Evolutionary conservation across 2,888 invertebrate species (phyloP), one percentile per base, ranked within the genome.

Genomic region (Pollenia labialis): DNA sequence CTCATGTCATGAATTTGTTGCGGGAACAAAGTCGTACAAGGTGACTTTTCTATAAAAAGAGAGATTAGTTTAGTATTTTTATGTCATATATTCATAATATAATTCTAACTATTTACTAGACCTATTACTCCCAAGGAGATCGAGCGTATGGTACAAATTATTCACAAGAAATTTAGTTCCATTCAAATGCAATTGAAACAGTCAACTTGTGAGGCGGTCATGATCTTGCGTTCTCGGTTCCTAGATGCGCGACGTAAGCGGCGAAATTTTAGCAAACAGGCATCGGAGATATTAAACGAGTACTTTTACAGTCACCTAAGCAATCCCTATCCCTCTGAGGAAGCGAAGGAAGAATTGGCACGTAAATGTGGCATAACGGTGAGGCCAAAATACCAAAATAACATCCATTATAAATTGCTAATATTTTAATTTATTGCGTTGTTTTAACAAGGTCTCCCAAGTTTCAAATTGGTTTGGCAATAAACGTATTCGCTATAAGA

Each of bases 381-480:
- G 91, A 94, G 94, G 89, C 90, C 62, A 7, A 54, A 16, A 48
- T 54, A 44, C 14, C 16, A 62, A 81, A 54, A 40, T 11, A 18
- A 46, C 2, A 64, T 14, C 58, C 77, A 54, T 32, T 32, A 32
- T 3, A 1, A n/a, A 12, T 8, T 46, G n/a, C n/a, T n/a, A n/a
- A n/a, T n/a, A n/a, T n/a, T 11, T 23, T 71, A 58, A 44, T 52
- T 60, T 18, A 12, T 60, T 54, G 2, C 64, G 12, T 68, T 1
- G 1, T 14, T 64, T 16, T 42, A 52, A 23, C 23, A 60, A 89
- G 94, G 93, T 93, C 16, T 94, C 93, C 10, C 95, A 98, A 97
- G 98, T 99, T 88, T 99, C 99, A 90, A 99, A 99, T 95, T 99
- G 99, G 99, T 99, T 99, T 94, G 99, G 99, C 90, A 99, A 99